Percentiles rank a stretch among this genome's conserved stretches.
Evolutionary conservation across 2,888 invertebrate species (phyloP).

Genomic region (Agrotis segetum): DNA sequence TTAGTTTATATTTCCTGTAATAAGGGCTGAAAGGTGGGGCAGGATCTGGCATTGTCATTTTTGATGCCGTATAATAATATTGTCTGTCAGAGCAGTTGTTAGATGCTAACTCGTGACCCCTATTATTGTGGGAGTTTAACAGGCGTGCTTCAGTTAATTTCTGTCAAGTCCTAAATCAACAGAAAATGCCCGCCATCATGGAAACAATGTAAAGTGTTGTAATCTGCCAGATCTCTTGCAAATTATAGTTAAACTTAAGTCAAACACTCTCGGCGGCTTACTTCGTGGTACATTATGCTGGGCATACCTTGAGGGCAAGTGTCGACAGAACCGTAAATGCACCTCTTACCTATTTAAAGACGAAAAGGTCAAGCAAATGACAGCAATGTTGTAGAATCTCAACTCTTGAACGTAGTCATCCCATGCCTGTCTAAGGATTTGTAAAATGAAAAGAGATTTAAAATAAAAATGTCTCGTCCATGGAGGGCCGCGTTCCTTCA

Average conservation of each 20-base stretch:
- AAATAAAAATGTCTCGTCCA: slow-evolving; percentile 74
- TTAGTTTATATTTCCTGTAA: no score
- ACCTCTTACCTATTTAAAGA: slow-evolving; percentile 37
- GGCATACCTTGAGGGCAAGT: slow-evolving; percentile 51
- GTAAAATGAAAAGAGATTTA: slow-evolving; percentile 81
- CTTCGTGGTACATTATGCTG: slow-evolving; percentile 65
- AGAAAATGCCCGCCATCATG: slow-evolving; percentile 77
- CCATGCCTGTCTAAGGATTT: slow-evolving; percentile 78
- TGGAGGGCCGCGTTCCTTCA: slow-evolving; percentile 68
- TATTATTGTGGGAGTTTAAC: slow-evolving; percentile 71
- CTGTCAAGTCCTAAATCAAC: slow-evolving; percentile 87
- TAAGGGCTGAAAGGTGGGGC: no score
- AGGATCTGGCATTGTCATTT: no score
- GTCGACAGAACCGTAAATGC: slow-evolving; percentile 40
- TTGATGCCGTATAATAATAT: slow-evolving; percentile 50
- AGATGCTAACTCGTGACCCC: slow-evolving; percentile 46
- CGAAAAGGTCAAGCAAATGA: slow-evolving; percentile 28
- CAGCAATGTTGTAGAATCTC: slow-evolving; percentile 70
- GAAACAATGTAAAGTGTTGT: slow-evolving; percentile 80
- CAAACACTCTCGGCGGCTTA: slow-evolving; percentile 79
- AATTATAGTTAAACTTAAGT: slow-evolving; percentile 86
- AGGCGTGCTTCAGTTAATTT: slow-evolving; percentile 78
- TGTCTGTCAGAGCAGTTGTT: slow-evolving; percentile 35
- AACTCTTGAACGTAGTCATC: slow-evolving; percentile 71
- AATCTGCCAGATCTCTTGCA: slow-evolving; percentile 86